Evolutionary conservation across 2,888 invertebrate species (phyloP).

Genomic region (Eupeodes luniger): DNA sequence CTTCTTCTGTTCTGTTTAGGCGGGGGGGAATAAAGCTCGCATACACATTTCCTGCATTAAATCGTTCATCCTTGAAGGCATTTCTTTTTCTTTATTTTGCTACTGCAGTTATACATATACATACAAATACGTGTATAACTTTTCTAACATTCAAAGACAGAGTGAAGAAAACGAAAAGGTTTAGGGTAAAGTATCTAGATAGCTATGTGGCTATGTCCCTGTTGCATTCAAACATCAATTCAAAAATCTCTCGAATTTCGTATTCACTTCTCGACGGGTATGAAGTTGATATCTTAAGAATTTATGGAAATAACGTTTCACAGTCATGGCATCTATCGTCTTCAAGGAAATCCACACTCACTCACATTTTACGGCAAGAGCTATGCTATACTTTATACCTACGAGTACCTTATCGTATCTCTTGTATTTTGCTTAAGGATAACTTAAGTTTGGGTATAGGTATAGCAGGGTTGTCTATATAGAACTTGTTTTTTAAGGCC

Average conservation of each 20-base stretch:
- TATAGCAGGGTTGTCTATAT: not conserved
- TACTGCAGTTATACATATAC: constrained; percentile 14
- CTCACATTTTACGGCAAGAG: constrained; percentile 8
- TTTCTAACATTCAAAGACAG: not conserved
- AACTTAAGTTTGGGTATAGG: not conserved
- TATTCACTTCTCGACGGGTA: constrained; percentile 54
- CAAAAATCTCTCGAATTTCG: constrained; percentile 59
- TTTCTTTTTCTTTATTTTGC: not conserved
- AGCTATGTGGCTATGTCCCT: not conserved
- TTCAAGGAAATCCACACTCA: constrained; percentile 37
- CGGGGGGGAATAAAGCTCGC: not conserved
- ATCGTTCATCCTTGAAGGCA: constrained; percentile 40
- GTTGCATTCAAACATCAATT: constrained; percentile 63
- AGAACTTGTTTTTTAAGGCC: not conserved
- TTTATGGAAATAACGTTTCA: constrained; percentile 61
- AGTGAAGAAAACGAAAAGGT: not conserved
- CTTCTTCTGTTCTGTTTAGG: not conserved
- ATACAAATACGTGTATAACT: not conserved
- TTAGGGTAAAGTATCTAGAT: not conserved
- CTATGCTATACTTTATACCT: not conserved
- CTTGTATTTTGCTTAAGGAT: constrained; percentile 6
- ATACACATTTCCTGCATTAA: constrained; percentile 41
- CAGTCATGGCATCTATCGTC: constrained; percentile 39
- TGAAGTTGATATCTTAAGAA: constrained; percentile 58
- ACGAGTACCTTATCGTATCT: too few species aligned